These are phyloP conservation scores for Rana temporaria DNA, from an alignment of 2,113 vertebrate species.

Conservation along the genomic window DNA sequence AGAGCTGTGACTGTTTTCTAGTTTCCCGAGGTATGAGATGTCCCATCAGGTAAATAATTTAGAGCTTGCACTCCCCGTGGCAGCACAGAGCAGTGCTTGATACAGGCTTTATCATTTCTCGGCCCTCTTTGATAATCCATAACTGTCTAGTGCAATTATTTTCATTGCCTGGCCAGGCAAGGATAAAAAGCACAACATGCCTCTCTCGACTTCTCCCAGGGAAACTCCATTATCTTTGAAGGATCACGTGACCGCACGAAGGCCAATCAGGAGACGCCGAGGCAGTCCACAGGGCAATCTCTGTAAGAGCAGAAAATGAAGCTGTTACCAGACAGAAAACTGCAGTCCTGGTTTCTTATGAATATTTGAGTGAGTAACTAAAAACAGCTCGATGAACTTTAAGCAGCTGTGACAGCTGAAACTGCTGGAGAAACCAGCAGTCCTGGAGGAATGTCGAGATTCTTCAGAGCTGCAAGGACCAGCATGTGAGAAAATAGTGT, in stretches of 20 bases:
- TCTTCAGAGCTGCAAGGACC: slow-evolving; percentile 12
- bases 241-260: slow-evolving; percentile 63
- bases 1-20: slow-evolving; percentile 66
- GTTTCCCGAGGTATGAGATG: slow-evolving; percentile 67
- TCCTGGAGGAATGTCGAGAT: slow-evolving; percentile 65
- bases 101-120: slow-evolving; percentile 77
- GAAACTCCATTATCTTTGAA: slow-evolving; percentile 77
- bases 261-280: slow-evolving; percentile 62
- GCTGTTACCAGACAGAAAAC: slow-evolving; percentile 82
- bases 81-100: slow-evolving; percentile 69
- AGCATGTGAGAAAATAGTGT: slow-evolving; percentile 10
- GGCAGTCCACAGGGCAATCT: slow-evolving; percentile 71
- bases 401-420: slow-evolving; percentile 87
- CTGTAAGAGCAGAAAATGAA: slow-evolving; percentile 76
- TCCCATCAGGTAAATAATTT: slow-evolving; percentile 79
- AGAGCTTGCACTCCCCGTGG: slow-evolving; percentile 67
- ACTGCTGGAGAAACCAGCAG: slow-evolving; percentile 74
- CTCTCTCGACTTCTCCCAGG: slow-evolving; percentile 68
- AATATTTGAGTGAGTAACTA: slow-evolving; percentile 92
- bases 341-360: slow-evolving; percentile 77
- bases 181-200: slow-evolving; percentile 78
- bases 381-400: slow-evolving; percentile 85
- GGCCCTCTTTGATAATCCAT: slow-evolving; percentile 80
- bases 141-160: slow-evolving; percentile 83
- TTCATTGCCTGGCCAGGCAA: slow-evolving; percentile 73